phyloP scores from a whole-genome alignment of 2,888 invertebrate species.

The Pomacea canaliculata region DNA sequence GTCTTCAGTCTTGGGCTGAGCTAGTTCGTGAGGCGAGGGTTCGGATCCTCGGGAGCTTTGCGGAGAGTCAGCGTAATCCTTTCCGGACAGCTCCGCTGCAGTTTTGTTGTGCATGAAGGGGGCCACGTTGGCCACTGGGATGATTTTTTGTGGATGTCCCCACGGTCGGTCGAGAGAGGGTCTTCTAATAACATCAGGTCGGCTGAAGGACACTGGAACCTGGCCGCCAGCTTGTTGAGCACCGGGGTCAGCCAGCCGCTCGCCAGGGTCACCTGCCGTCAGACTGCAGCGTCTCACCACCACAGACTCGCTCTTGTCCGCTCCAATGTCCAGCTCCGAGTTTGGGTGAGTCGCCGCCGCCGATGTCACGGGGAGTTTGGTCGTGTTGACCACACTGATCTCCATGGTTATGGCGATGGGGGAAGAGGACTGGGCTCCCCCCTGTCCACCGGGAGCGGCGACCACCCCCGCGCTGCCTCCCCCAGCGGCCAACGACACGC shows the following conservation, averaged over 20 bases:
- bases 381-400: not conserved
- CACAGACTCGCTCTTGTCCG: constrained; percentile 25
- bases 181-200: constrained; percentile 31
- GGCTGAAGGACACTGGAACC: constrained; percentile 8
- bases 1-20: constrained; percentile 19
- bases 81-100: not conserved
- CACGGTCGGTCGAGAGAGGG: constrained; percentile 35
- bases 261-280: constrained; percentile 13
- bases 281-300: constrained; percentile 28
- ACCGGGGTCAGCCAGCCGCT: constrained; percentile 15
- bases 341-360: not conserved
- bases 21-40: not conserved
- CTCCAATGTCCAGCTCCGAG: not conserved
- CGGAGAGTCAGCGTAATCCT: constrained; percentile 1
- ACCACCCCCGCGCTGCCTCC: not conserved
- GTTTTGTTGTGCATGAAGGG: constrained; percentile 47
- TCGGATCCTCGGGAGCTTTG: not conserved
- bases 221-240: constrained; percentile 17
- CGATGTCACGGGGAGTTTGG: not conserved
- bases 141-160: constrained; percentile 43
- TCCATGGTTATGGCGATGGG: not conserved
- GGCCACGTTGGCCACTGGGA: constrained; percentile 60
- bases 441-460: not conserved
- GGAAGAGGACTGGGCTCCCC: not conserved
- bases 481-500: not conserved